Conservation (phyloP, 2,797 vertebrate genomes). For the Heterohyrax brucei region DNA sequence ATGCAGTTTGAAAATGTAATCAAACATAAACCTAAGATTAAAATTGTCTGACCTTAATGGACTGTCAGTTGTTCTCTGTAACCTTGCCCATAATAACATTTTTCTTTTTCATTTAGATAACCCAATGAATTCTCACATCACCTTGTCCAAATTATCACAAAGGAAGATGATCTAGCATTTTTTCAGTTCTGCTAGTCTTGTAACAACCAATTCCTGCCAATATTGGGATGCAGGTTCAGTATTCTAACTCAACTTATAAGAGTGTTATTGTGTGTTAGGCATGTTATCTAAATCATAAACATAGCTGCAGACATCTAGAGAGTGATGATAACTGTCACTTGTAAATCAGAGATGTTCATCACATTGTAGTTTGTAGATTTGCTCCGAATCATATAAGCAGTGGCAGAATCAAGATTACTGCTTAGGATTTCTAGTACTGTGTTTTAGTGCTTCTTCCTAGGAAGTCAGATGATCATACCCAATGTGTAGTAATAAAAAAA, state of each 20-base stretch:
- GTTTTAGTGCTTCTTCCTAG: background rate
- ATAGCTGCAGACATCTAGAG: constrained; percentile 53
- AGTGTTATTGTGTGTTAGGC: background rate
- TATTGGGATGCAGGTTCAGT: background rate
- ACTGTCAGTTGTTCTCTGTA: constrained; percentile 31
- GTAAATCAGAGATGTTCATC: constrained; percentile 38
- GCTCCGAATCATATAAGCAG: background rate
- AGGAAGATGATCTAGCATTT: background rate
- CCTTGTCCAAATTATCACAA: background rate
- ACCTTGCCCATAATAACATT: background rate
- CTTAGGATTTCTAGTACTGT: background rate
- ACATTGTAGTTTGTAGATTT: background rate
- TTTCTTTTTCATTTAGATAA: constrained; percentile 48
- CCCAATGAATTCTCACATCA: background rate
- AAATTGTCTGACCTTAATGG: constrained; percentile 64
- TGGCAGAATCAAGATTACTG: background rate
- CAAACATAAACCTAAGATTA: constrained; percentile 49
- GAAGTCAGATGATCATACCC: constrained; percentile 1
- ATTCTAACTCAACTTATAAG: background rate
- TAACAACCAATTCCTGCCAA: background rate
- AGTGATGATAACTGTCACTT: constrained; percentile 40
- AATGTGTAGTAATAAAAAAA: background rate
- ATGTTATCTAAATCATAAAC: constrained; percentile 43
- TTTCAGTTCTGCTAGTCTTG: constrained; percentile 8
- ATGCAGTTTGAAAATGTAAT: constrained; percentile 57